Base-by-base conservation (phyloP, 2,888 invertebrate species). In the Saturnia japonica region DNA sequence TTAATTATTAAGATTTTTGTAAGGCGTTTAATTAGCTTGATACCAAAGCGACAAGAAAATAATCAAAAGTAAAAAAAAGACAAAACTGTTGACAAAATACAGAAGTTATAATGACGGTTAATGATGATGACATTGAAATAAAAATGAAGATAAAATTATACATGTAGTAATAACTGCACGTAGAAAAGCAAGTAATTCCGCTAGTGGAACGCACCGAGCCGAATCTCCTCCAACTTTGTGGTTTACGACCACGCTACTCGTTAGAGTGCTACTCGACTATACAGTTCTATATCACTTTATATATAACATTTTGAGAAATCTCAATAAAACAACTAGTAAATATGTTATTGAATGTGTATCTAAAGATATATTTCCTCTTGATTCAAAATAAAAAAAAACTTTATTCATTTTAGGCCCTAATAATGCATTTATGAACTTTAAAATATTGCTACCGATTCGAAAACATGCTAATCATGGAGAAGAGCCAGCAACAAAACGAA, bases 211-310 rank as follows among this genome's bases (percentile, higher is more conserved):
- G 67, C 75, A 75, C 68, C 76, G 70, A 73, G 74, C 70, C 76
- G 75, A 68, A 76, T 74, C 74, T 73, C 76, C 76, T 72, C 68
- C 62, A 68, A 22, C 62, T 40, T 19, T 64, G 75, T 74, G 73
- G 73, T 76, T 74, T 74, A 76, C 70, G 64, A 42, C 62, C 60
- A 69, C 68, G 68, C 62, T 64, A 64, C 62, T 40, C 16, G n/a
- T n/a, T n/a, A n/a, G n/a, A n/a, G n/a, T 16, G 40, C 34, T n/a
- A 64, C 62, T 19, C 62, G 4, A n/a, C 64, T 40, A 25, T 40
- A 40, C 64, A 8, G n/a, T n/a, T 40, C n/a, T 40, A 40, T 8
- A 40, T 6, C 40, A 1, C 16, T 64, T 9, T 19, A 64, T n/a
- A 40, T 64, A 22, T 3, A 11, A 14, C 34, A 40, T 16, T 64